Evolutionary conservation across 2,888 invertebrate genomes (phyloP).

Genomic region (Hirtodrosophila duncani): DNA sequence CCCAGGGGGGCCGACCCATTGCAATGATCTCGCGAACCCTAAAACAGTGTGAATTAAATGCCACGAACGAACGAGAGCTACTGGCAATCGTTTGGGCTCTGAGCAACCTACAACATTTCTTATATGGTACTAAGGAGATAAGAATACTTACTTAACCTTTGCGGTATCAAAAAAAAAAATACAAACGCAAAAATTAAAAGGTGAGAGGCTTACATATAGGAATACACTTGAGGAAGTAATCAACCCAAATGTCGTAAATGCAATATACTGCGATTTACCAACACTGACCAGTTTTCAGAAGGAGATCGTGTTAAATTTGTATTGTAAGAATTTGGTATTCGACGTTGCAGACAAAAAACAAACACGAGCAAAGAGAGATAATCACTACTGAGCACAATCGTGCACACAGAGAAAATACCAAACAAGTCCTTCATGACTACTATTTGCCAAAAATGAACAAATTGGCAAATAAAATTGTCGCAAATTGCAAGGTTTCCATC

Average conservation of each 20-base stretch:
- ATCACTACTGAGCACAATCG: slow-evolving; percentile 7
- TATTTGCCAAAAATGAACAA: slow-evolving; percentile 29
- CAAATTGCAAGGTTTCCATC: slow-evolving; percentile 1
- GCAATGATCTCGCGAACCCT: not conserved
- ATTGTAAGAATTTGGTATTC: slow-evolving; percentile 4
- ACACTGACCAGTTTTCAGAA: not conserved
- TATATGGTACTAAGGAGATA: not conserved
- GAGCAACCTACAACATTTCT: not conserved
- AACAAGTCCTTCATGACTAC: slow-evolving; percentile 22
- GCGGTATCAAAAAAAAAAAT: not conserved
- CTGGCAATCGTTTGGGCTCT: not conserved
- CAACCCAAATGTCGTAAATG: slow-evolving; percentile 1
- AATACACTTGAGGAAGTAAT: not conserved
- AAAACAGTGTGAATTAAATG: not conserved
- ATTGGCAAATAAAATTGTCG: slow-evolving; percentile 11
- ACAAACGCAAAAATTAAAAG: not conserved
- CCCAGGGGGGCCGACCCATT: not conserved
- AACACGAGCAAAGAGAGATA: slow-evolving; percentile 5
- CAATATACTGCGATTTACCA: slow-evolving; percentile 2
- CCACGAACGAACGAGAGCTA: not conserved
- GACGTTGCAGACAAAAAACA: slow-evolving; percentile 1
- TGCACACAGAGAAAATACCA: slow-evolving; percentile 25
- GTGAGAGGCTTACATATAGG: not conserved
- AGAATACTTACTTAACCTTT: not conserved
- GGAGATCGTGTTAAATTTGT: not conserved